Conservation (phyloP, 2,113 vertebrate species). For the Engraulis encrasicolus region DNA sequence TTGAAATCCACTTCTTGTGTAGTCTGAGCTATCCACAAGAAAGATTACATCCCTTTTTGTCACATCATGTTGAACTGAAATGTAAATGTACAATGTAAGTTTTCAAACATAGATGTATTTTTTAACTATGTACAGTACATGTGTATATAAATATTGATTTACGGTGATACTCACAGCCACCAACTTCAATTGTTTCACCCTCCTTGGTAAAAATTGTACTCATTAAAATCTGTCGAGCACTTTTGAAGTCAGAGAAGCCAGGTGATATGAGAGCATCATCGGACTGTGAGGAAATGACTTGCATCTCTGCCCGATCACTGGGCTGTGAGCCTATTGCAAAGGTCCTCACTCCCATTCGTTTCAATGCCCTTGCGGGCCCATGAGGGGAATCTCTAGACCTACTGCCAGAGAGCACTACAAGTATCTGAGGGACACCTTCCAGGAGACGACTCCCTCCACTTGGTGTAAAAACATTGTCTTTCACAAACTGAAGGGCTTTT, state of each 20-base stretch:
- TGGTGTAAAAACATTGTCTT: slow-evolving; percentile 62
- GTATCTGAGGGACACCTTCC: slow-evolving; percentile 65
- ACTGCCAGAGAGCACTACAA: slow-evolving; percentile 69
- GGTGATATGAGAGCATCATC: slow-evolving; percentile 57
- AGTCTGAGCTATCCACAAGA: slow-evolving; percentile 71
- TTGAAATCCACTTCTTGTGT: slow-evolving; percentile 59
- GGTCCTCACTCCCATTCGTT: slow-evolving; percentile 60
- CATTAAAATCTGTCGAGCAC: slow-evolving; percentile 58
- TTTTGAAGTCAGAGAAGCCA: slow-evolving; percentile 66
- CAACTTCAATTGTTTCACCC: slow-evolving; percentile 36
- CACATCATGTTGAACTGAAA: slow-evolving; percentile 40
- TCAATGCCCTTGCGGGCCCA: slow-evolving; percentile 65
- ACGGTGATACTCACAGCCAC: slow-evolving; percentile 56
- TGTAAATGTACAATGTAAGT: slow-evolving; percentile 17
- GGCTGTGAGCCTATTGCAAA: slow-evolving; percentile 68
- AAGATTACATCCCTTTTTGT: slow-evolving; percentile 66
- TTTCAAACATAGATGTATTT: too few species aligned
- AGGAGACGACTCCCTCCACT: slow-evolving; percentile 58
- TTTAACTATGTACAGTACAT: too few species aligned
- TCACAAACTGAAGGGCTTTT: slow-evolving; percentile 70
- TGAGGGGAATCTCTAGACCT: slow-evolving; percentile 71
- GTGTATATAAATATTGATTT: background rate
- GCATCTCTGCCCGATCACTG: slow-evolving; percentile 63
- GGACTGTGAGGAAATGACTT: slow-evolving; percentile 61
- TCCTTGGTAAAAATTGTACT: slow-evolving; percentile 47